A percentile compares a stretch with the other conserved stretches of the same genome.
phyloP scores from a whole-genome alignment of 2,113 vertebrate genomes.

The Cinclus mexicanus region DNA sequence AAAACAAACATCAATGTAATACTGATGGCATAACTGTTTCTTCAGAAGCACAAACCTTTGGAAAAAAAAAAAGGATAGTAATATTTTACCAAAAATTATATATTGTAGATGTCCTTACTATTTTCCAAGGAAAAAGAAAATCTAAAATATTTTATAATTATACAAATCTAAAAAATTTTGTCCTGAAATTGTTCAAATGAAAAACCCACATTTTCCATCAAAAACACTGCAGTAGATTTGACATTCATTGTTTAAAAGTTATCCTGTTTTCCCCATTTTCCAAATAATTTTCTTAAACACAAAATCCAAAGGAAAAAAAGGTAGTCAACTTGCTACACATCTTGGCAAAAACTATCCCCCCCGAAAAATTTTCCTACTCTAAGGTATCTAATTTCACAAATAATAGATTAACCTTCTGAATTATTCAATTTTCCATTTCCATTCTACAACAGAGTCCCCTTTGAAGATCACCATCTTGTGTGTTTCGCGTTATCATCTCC shows the following conservation, averaged over 20 bases:
- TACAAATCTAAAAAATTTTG: fast-evolving
- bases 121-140: not conserved
- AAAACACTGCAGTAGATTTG: not conserved
- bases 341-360: not conserved
- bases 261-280: not conserved
- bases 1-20: not conserved
- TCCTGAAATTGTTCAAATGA: not conserved
- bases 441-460: not conserved
- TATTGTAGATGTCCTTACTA: not conserved
- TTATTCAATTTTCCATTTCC: not conserved
- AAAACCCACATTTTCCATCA: not conserved
- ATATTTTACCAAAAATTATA: not conserved
- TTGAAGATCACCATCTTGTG: not conserved
- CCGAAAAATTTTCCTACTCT: fast-evolving
- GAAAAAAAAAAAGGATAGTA: not conserved
- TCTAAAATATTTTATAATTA: not conserved
- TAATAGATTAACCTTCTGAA: not conserved
- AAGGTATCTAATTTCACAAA: not conserved
- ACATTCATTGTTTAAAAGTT: not conserved
- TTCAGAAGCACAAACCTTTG: not conserved
- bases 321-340: not conserved
- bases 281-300: not conserved
- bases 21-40: not conserved
- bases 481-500: not conserved
- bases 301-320: not conserved